Evolutionary conservation across 2,113 vertebrate species (phyloP), one percentile per base, ranked within the genome.

Genomic region (Hirundichthys speculiger): DNA sequence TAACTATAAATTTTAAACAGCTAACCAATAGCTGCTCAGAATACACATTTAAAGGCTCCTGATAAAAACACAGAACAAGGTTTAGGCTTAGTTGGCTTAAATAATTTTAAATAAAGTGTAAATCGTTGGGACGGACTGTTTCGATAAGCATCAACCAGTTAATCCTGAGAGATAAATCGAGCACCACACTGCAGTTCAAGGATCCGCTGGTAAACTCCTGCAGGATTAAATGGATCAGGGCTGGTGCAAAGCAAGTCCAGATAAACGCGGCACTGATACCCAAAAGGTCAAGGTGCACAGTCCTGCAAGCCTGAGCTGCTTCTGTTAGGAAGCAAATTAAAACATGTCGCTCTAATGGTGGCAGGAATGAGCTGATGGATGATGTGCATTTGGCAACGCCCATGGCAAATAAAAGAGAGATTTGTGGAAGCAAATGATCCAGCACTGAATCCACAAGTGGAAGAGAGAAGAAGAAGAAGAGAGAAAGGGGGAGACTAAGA

Each of bases 371-470:
- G 13, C 21, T 70, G 56, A 64, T 34, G 24, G 67, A 47, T 64
- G 53, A 77, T 19, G 30, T 25, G 49, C 58, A 38, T 27, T 18
- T 46, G 30, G 19, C 20, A 30, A 47, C 30, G 19, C 25, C 51
- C 48, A 21, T 63, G 46, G 51, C 52, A 51, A 13, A 50, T 43
- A 68, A 42, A 56, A 83, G 78, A 66, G 30, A 49, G 60, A 66
- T 70, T 50, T 64, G 18, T 64, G 68, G 65, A 61, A 74, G 62
- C 53, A 27, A 77, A 68, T 52, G 42, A 73, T 49, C 47, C 72
- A 75, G 67, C 59, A 52, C 27, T 18, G 64, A 53, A 54, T 60
- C 64, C 54, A 46, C 62, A 66, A 54, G 41, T 1, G 7, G 60
- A 46, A 49, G 45, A 0, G 22, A 47, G 42, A 12, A 15, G 25